Percentiles rank a stretch among this genome's conserved stretches.
These are phyloP conservation scores for Nycticebus coucang DNA, from an alignment of 2,113 vertebrate genomes.

Conservation along the genomic window DNA sequence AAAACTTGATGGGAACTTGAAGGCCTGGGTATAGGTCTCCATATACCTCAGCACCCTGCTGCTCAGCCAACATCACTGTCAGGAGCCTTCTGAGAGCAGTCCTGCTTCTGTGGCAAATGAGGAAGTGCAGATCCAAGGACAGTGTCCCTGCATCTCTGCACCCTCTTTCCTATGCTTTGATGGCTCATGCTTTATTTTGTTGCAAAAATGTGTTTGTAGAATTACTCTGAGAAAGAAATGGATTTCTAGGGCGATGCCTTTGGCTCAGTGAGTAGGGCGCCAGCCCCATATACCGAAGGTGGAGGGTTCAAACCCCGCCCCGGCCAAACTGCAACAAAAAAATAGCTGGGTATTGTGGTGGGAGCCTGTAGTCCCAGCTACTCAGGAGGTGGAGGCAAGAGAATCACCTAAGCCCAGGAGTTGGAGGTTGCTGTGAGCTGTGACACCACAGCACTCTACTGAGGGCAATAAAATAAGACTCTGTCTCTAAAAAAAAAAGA, in stretches of 20 bases:
- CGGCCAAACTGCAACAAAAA: too few relatives aligned
- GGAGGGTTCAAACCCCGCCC: too few relatives aligned
- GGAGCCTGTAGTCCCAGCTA: too few relatives aligned
- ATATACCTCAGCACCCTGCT: not conserved
- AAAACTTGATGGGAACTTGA: conserved; percentile 44
- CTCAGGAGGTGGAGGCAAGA: too few relatives aligned
- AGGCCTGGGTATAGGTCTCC: not conserved
- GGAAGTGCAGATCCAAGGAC: not conserved
- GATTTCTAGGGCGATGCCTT: not conserved
- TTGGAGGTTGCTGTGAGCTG: too few relatives aligned
- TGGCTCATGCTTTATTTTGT: not conserved
- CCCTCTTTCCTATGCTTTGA: not conserved
- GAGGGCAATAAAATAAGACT: too few relatives aligned
- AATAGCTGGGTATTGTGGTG: too few relatives aligned
- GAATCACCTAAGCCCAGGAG: too few relatives aligned
- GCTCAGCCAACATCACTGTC: not conserved
- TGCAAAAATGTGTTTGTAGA: not conserved
- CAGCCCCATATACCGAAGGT: too few relatives aligned
- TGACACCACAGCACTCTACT: too few relatives aligned
- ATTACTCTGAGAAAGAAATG: not conserved
- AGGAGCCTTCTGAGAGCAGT: not conserved
- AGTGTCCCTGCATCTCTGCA: not conserved
- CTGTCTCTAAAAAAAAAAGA: too few relatives aligned
- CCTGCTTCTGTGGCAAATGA: not conserved
- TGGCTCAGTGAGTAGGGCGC: too few relatives aligned